Evolutionary conservation across 1,140 invertebrate genomes (phyloP), one percentile per base, ranked within the genome.

Genomic region (Drosophila subpulchrella): DNA sequence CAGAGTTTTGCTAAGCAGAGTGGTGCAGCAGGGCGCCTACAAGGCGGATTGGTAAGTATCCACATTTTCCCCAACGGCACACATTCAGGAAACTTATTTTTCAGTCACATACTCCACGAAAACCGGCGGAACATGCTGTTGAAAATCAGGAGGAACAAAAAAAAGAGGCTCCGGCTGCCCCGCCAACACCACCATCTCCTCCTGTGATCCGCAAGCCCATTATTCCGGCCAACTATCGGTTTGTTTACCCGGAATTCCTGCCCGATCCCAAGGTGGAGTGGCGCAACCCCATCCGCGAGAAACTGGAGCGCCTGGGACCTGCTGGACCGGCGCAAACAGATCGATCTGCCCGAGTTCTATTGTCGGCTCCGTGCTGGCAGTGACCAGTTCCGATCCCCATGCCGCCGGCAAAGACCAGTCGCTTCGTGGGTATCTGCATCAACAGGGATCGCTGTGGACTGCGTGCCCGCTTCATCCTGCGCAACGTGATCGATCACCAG

Each of bases 311-410:
- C 61, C 93, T 94, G 55, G n/a, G 99, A 99, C 92, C 99, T 99
- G 98, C 80, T 99, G 2, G 95, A 95, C 53, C 94, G 99, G 65
- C 76, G 92, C 0, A 75, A 66, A 7, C 93, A 96, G 66, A 94
- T 99, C 62, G 95, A 97, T 90, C 97, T 99, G 75, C 99, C 99
- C 4, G 98, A 99, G 92, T 99, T 99, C 94, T 99, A 99, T n/a
- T 94, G 98, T 99, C 89, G 98, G 98, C 48, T 97, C 96, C 20
- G 96, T 99, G 66, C 82, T 99, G 90, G 96, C 97, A 48, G 98
- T 99, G 1, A 97, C 96, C n/a, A 95, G 96, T 60, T 96, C 97
- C 1, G 98, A 99, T 93, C 94, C 93, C 42, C 96, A 98, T 94
- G 95, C 97, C 38, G 95, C 96, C 13, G 96, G 95, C 39, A 99